Base-by-base conservation (phyloP, 2,797 vertebrate species). In the Tamandua tetradactyla region DNA sequence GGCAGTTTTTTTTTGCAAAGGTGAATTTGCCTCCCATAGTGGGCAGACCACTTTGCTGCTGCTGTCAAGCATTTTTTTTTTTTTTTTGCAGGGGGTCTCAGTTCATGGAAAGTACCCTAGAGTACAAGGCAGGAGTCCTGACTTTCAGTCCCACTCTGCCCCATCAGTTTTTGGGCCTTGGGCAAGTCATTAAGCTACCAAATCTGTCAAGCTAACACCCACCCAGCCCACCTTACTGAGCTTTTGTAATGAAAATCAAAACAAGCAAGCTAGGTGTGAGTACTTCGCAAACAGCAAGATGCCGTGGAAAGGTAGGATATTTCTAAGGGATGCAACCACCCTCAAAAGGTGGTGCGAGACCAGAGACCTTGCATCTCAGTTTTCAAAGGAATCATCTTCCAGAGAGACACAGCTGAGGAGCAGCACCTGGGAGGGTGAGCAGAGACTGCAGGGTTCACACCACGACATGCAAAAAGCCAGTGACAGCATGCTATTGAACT, bases 381-480 rank as follows among this genome's bases (percentile, higher is more conserved):
- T 76, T 94, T 74, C 55, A 37, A 75, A 71, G 62, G 64, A 87
- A 69, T 49, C 78, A 59, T 47, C 82, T 79, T 47, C 91, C 23
- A 84, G 72, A 83, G 83, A 76, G 61, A 42, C 18, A 32, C 23
- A 59, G 68, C 47, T 78, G 68, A n/a, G n/a, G 66, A 95, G 78
- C 25, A n/a, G 74, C 87, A 55, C 40, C 42, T 35, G 64, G 81
- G 75, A 44, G 52, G 5, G 40, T 57, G 59, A 35, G 69, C 55
- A 9, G 0, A 5, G 44, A 69, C 52, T 74, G 49, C 35, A 5
- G 27, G 27, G 75, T 23, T 55, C 14, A 7, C 0, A 11, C 27
- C 57, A 72, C 7, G 23, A 57, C 47, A 22, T 40, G 25, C 40
- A 11, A 18, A 18, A 89, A 64, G 61, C 27, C 64, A 75, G 66